Evolutionary conservation across 2,888 invertebrate species (phyloP), one percentile per base, ranked within the genome.

Genomic region (Diogma glabrata): DNA sequence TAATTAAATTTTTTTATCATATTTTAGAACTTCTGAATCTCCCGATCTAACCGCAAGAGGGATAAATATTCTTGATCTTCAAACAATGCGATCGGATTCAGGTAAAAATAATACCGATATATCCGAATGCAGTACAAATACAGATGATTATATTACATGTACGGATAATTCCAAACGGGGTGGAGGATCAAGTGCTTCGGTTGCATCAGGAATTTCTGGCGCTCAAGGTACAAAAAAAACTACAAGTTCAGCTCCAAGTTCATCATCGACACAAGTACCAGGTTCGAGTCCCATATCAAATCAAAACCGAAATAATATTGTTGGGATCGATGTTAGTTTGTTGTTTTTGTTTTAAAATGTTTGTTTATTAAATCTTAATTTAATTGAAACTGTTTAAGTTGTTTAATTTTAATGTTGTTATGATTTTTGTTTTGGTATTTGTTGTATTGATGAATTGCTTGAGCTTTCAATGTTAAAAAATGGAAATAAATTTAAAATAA

Each of bases 101-200:
- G 80, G 81, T 26, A 80, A 79, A 66, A 76, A 79, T 17, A 83
- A 82, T 57, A 84, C 82, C 40, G 89, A 90, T 64, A 75, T 87
- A 49, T 88, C 88, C n/a, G 90, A 90, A 72, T 88, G 88, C 61
- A 90, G 90, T 54, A 84, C 78, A 3, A 78, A 84, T 36, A 83
- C 83, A 17, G 89, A 90, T 67, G 90, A 90, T 69, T 90, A 90
- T 67, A 83, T 87, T 57, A 90, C 90, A 59, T 90, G 90, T 64
- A 90, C 83, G 51, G 83, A 84, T 63, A 84, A 79, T 62, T 84
- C 83, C 16, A 78, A 81, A 67, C 72, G 67, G 60, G 47, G 47
- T 19, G 19, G 26, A 7, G 30, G 28, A 19, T n/a, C n/a, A n/a
- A n/a, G n/a, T n/a, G 73, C 65, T 64, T 73, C 63, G 72, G 74